Base-by-base conservation (phyloP, 2,113 vertebrate genomes). In the Sebastes schlegelii region DNA sequence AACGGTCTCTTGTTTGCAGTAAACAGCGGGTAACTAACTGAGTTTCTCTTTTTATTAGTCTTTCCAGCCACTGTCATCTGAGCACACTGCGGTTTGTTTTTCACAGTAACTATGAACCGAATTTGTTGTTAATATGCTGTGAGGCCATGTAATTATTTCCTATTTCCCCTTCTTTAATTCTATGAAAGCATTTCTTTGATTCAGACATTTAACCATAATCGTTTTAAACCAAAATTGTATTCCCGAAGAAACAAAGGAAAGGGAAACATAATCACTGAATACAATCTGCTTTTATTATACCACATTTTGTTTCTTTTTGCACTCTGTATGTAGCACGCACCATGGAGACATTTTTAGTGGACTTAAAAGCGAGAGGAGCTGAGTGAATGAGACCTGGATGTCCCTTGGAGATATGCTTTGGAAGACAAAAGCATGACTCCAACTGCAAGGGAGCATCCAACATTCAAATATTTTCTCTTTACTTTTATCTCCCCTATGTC, bases 251-350 rank as follows among this genome's bases (percentile, higher is more conserved):
- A 84, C 64, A 88, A 91, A 84, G 65, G 34, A 61, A 76, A 91
- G 45, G 60, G 85, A 90, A 92, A 87, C 63, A 62, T 76, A 84
- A 88, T 80, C 40, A 57, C 60, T 49, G 70, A 82, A 88, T 80
- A 84, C 66, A 83, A 71, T 89, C 63, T 70, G 70, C 80, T 87
- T 89, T 86, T 77, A 62, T 8, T 79, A 83, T 43, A 88, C 54
- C 70, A 83, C 85, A 91, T 86, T 89, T 88, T 86, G 79, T 84
- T 89, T 83, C 40, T 65, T 80, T 82, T 88, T 86, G 78, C 81
- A 51, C 64, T 74, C 14, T 54, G 70, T 76, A 65, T 79, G 62
- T 65, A 70, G 61, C 73, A 26, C 23, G 49, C 79, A 84, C 74
- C 62, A 82, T 75, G 65, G 86, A 86, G 83, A 89, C 63, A 34